phyloP scores from a whole-genome alignment of 2,888 invertebrate species.

The Agonopterix heracliana region DNA sequence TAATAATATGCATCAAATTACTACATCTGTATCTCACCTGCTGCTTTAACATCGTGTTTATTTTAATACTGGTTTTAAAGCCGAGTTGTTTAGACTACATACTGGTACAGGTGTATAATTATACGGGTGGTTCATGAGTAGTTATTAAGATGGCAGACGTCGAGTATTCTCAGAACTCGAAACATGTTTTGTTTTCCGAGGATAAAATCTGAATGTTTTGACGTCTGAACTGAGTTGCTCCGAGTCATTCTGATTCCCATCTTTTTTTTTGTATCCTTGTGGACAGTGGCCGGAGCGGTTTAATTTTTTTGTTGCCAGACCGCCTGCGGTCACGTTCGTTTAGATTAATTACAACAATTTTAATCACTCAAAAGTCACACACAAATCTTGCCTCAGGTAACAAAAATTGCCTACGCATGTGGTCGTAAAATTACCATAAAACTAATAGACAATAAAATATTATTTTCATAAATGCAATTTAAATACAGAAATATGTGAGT shows the following conservation, averaged over 20 bases:
- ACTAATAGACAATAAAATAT: not conserved
- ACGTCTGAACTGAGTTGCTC: conserved; percentile 23
- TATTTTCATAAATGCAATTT: not conserved
- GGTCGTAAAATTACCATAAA: not conserved
- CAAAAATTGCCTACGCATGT: not conserved
- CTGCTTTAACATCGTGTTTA: conserved; percentile 13
- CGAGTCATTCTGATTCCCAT: conserved; percentile 12
- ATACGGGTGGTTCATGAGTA: conserved; percentile 24
- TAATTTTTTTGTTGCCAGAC: conserved; percentile 6
- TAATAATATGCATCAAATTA: conserved; percentile 16
- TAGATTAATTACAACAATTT: conserved; percentile 11
- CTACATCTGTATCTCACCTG: conserved; percentile 19
- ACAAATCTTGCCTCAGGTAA: not conserved
- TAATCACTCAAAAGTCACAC: conserved; percentile 5
- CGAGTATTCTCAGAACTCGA: conserved; percentile 28
- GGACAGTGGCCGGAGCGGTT: conserved; percentile 8
- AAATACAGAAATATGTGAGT: not conserved
- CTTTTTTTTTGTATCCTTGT: conserved; percentile 10
- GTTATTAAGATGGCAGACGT: conserved; percentile 32
- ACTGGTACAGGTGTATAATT: conserved; percentile 21
- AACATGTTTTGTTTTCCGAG: conserved; percentile 33
- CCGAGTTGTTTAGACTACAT: conserved; percentile 5
- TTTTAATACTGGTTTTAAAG: conserved; percentile 13
- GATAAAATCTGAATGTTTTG: conserved; percentile 38
- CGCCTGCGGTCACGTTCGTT: conserved; percentile 6